Conservation (phyloP, 2,113 vertebrate genomes). For the Pterocles gutturalis region DNA sequence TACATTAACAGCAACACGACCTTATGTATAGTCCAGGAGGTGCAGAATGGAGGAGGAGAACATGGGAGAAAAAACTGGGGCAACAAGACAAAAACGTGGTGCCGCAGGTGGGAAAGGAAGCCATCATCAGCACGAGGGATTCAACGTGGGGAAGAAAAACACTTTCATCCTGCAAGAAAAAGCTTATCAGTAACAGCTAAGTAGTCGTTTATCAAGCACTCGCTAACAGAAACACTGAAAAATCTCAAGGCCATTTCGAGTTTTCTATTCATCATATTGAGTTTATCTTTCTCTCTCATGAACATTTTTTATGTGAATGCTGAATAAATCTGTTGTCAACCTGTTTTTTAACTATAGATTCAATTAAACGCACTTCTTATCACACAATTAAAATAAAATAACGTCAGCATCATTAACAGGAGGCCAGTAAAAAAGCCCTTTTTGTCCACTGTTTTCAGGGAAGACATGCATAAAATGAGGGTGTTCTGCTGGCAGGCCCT, state of each 20-base stretch:
- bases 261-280: neutral
- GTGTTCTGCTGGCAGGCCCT: neutral
- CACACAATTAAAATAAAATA: neutral
- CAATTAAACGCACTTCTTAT: neutral
- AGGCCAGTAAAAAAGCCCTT: neutral
- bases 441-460: neutral
- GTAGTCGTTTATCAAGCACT: neutral
- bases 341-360: neutral
- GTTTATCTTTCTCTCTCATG: neutral
- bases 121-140: neutral
- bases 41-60: neutral
- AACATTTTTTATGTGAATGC: neutral
- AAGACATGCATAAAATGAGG: neutral
- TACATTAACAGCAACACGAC: neutral
- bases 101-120: neutral
- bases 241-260: constrained; percentile 12
- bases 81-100: neutral
- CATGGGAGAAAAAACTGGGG: neutral
- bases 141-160: neutral
- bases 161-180: neutral
- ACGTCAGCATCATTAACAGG: neutral
- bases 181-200: neutral
- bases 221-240: neutral
- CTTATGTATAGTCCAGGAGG: neutral
- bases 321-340: neutral